These are phyloP conservation scores for Bagarius yarrelli DNA, from an alignment of 2,113 vertebrate genomes.

Conservation along the genomic window DNA sequence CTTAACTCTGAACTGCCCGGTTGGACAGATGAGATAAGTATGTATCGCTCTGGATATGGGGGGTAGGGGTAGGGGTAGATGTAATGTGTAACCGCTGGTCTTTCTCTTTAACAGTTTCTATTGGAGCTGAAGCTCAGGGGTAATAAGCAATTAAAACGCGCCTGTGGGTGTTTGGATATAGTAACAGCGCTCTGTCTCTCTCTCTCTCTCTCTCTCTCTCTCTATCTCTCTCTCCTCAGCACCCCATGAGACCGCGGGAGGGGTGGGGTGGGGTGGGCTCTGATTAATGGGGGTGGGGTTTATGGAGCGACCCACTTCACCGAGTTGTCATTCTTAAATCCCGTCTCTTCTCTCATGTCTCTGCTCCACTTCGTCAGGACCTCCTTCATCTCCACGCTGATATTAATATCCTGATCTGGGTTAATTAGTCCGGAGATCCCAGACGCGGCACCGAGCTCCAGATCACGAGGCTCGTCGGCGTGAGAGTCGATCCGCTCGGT, in stretches of 20 bases:
- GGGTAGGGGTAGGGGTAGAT: too few relatives aligned
- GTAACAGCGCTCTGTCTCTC: slow-evolving; percentile 43
- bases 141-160: slow-evolving; percentile 58
- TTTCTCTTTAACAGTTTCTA: slow-evolving; percentile 54
- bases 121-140: slow-evolving; percentile 51
- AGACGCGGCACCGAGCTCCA: slow-evolving; percentile 45
- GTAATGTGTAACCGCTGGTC: background rate
- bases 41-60: too few relatives aligned
- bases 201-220: too few relatives aligned
- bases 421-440: slow-evolving; percentile 75
- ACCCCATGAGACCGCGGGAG: background rate
- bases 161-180: slow-evolving; percentile 69
- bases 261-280: too few relatives aligned
- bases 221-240: slow-evolving; percentile 56
- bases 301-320: slow-evolving; percentile 69
- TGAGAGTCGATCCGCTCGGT: slow-evolving; percentile 17
- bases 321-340: slow-evolving; percentile 66
- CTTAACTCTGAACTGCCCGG: too few relatives aligned
- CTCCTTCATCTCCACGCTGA: slow-evolving; percentile 63
- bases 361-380: slow-evolving; percentile 71
- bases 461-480: slow-evolving; percentile 51
- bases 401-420: slow-evolving; percentile 78
- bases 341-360: slow-evolving; percentile 55
- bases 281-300: too few relatives aligned
- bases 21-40: too few relatives aligned